Base-by-base conservation (phyloP, 2,888 invertebrate species). In the Caenorhabditis becei region DNA sequence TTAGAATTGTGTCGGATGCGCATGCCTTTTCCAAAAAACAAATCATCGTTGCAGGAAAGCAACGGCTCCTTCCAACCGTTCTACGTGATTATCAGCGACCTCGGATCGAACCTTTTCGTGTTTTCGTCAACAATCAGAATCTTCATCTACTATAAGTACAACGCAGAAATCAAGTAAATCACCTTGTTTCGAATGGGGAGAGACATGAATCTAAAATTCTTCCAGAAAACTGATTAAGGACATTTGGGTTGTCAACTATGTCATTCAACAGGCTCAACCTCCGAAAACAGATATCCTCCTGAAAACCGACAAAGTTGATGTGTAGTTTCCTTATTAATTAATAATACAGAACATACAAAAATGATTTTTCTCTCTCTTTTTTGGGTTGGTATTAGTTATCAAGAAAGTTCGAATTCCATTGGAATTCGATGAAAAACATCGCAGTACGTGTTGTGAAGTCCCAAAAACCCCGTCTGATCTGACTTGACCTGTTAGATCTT, bases 91-190 rank as follows among this genome's bases (percentile, higher is more conserved):
- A 32, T 75, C 47, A 79, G 82, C 28, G 88, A 88, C 44, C 10
- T 88, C 18, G 86, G 82, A 24, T 82, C 86, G n/a, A 85, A 75
- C 41, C 65, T 87, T 0, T 86, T 88, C 51, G 85, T 87, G 0
- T 62, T 87, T 10, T 87, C 86, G 8, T 85, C 85, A 1, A 69
- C 88, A 14, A 83, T 86, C 56, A 71, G 88, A 44, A 63, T 88
- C 5, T 87, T 87, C 63, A 86, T 88, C 65, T 88, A 85, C 77
- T 87, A 87, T 74, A 86, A 84, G 53, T 88, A 86, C 79, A 88
- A 88, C 53, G 56, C 81, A 5, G 88, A 88, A 16, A 74, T 86
- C 20, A 83, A 81, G 84, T 82, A 14, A 67, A 54, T 37, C 10
- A 24, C 1, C 11, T 16, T 16, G 11, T 26, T 4, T 10, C 20